phyloP scores from a whole-genome alignment of 2,888 invertebrate species.

The Acanthacorydalis orientalis region DNA sequence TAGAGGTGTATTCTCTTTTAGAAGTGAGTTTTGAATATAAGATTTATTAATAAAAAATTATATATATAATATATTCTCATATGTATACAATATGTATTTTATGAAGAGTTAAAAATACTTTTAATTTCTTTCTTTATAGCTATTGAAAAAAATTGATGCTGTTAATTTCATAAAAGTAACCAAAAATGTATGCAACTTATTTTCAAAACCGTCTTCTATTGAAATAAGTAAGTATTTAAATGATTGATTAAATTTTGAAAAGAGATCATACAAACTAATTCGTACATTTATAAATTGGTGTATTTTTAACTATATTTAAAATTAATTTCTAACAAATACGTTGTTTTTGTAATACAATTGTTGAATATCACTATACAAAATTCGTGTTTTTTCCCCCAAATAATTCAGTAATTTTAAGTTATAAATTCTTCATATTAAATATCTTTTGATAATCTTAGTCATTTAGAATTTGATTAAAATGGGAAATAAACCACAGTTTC shows the following conservation, averaged over 20 bases:
- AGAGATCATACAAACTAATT: too few species aligned
- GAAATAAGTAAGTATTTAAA: slow-evolving; percentile 20
- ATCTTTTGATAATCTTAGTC: too few species aligned
- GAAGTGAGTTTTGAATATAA: slow-evolving; percentile 30
- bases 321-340: too few species aligned
- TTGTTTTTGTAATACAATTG: too few species aligned
- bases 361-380: too few species aligned
- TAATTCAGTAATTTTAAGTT: too few species aligned
- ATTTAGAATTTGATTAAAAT: too few species aligned
- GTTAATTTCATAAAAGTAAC: slow-evolving; percentile 26
- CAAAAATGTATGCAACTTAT: slow-evolving; percentile 24
- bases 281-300: too few species aligned
- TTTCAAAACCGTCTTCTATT: slow-evolving; percentile 24
- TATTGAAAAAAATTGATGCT: slow-evolving; percentile 37
- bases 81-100: not conserved
- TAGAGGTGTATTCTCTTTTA: slow-evolving; percentile 39
- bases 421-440: too few species aligned
- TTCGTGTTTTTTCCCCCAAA: too few species aligned
- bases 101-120: slow-evolving; percentile 3
- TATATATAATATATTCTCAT: slow-evolving; percentile 3
- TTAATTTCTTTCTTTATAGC: slow-evolving; percentile 26
- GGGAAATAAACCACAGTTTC: too few species aligned
- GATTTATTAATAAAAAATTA: slow-evolving; percentile 4
- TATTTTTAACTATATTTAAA: not conserved
- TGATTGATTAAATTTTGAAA: slow-evolving; percentile 1